phyloP scores from a whole-genome alignment of 2,888 invertebrate species.

The Melanotus villosus region DNA sequence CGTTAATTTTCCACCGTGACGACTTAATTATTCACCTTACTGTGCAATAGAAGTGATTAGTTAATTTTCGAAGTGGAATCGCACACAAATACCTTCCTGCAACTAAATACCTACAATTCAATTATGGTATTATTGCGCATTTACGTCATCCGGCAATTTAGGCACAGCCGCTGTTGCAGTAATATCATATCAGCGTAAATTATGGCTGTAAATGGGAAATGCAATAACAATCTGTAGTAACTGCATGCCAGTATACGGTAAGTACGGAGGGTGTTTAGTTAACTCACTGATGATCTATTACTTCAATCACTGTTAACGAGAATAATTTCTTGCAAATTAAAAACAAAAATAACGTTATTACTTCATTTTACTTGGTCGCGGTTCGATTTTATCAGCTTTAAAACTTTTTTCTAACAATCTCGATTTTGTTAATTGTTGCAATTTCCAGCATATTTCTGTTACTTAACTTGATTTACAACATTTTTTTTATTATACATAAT shows the following conservation, averaged over 20 bases:
- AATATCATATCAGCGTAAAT: constrained; percentile 42
- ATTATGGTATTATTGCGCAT: constrained; percentile 44
- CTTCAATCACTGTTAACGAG: not conserved
- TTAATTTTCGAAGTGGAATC: constrained; percentile 10
- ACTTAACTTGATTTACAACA: no score
- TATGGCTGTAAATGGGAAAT: constrained; percentile 39
- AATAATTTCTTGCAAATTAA: not conserved
- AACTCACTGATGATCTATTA: not conserved
- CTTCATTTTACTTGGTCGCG: not conserved
- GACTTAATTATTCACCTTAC: constrained; percentile 14
- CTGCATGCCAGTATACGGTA: constrained; percentile 18
- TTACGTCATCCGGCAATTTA: constrained; percentile 43
- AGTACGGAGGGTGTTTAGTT: constrained; percentile 1
- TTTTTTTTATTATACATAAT: no score
- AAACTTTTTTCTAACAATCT: no score
- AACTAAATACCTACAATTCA: constrained; percentile 40
- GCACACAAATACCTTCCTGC: constrained; percentile 28
- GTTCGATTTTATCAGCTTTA: no score
- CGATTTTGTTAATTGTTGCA: no score
- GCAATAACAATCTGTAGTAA: constrained; percentile 35
- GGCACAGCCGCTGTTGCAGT: constrained; percentile 37
- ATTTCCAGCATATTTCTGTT: no score
- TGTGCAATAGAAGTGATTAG: constrained; percentile 1
- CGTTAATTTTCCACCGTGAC: not conserved
- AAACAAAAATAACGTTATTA: no score